Evolutionary conservation across 2,113 vertebrate genomes (phyloP).

Genomic region (Irena cyanogastra): DNA sequence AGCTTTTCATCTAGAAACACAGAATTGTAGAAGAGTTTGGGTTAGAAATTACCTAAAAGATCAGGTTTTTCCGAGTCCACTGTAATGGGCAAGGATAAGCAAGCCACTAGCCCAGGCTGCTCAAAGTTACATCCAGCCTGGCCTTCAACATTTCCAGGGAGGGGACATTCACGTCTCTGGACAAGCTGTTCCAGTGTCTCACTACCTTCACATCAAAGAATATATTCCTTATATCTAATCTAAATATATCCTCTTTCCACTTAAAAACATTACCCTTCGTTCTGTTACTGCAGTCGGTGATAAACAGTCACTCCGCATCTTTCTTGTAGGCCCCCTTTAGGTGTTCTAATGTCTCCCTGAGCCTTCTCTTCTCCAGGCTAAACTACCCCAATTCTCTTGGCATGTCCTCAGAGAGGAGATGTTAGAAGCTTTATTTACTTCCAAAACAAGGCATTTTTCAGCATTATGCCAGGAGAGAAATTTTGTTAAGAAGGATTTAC

Average conservation of each 20-base stretch:
- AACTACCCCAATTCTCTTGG: not conserved
- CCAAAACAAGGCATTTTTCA: not conserved
- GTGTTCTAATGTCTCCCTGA: not conserved
- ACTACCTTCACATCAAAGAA: not conserved
- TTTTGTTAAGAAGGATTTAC: not conserved
- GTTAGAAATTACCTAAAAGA: not conserved
- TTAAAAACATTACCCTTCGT: not conserved
- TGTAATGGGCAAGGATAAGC: not conserved
- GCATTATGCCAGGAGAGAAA: not conserved
- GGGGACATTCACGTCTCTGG: too few species aligned
- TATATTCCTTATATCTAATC: not conserved
- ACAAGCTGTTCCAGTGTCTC: not conserved
- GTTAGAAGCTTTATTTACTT: not conserved
- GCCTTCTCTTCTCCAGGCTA: not conserved
- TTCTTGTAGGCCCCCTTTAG: not conserved
- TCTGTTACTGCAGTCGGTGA: rapidly evolving
- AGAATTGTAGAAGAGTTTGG: not conserved
- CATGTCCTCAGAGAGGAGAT: not conserved
- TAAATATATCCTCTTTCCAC: not conserved
- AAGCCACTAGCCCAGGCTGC: not conserved
- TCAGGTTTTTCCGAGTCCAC: not conserved
- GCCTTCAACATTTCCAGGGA: not conserved
- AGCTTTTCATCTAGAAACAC: not conserved
- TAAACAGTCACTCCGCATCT: not conserved
- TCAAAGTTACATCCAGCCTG: not conserved